Percentiles rank a stretch among this genome's conserved stretches.
phyloP scores from a whole-genome alignment of 2,797 vertebrate genomes.

The Remorina albescens region DNA sequence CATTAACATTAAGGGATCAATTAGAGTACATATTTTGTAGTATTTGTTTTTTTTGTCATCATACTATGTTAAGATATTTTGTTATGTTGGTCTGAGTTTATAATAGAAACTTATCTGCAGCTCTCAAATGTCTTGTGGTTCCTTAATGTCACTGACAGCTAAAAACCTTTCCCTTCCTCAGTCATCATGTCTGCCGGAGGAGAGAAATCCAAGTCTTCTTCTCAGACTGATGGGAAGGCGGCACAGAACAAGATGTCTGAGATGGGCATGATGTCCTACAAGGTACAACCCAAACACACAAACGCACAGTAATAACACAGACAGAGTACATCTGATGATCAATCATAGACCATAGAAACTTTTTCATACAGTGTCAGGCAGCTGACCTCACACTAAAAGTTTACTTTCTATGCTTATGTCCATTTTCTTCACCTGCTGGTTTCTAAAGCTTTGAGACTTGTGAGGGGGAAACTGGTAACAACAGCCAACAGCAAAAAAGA shows the following conservation, averaged over 20 bases:
- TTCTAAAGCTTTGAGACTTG: constrained; percentile 51
- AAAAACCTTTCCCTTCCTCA: constrained; percentile 36
- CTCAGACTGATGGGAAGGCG: constrained; percentile 82
- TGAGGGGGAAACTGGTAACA: no score
- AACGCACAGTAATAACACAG: constrained; percentile 10
- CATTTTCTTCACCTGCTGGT: constrained; percentile 37
- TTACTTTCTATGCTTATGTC: constrained; percentile 31
- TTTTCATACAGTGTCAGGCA: constrained; percentile 21
- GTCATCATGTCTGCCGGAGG: constrained; percentile 82
- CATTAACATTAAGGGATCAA: background rate
- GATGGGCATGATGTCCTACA: constrained; percentile 76
- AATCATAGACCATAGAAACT: constrained; percentile 2
- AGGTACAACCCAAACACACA: constrained; percentile 64
- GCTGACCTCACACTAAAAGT: constrained; percentile 25
- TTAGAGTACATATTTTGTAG: background rate
- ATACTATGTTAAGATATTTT: no score
- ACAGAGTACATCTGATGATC: constrained; percentile 20
- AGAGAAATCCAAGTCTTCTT: constrained; percentile 82
- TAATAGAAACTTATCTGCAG: no score
- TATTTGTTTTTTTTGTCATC: background rate
- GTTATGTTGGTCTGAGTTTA: no score
- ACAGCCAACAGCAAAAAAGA: no score
- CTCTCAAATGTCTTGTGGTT: no score
- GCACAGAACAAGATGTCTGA: constrained; percentile 78
- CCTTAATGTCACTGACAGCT: background rate